Conservation (phyloP, 1,140 invertebrate species). For the Hyles euphorbiae region DNA sequence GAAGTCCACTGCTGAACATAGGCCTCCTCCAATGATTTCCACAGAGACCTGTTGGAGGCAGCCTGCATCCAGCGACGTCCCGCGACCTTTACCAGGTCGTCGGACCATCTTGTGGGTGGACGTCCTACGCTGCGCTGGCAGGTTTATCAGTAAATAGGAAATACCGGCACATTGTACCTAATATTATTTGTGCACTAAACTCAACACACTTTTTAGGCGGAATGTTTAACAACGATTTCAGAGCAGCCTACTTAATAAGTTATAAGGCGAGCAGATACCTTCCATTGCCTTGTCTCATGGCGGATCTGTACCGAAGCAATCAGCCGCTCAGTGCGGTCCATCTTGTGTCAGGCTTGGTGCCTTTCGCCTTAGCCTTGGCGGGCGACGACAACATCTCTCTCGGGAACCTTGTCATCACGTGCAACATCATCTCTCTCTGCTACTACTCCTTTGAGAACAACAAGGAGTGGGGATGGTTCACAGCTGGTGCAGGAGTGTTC, state of each 20-base stretch:
- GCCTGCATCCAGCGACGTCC: too few species aligned
- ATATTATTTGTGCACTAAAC: too few species aligned
- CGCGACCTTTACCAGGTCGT: too few species aligned
- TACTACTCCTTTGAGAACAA: conserved; percentile 39
- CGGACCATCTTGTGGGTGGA: too few species aligned
- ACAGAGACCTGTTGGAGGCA: too few species aligned
- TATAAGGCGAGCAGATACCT: conserved; percentile 45
- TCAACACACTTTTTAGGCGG: conserved; percentile 32
- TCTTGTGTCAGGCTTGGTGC: conserved; percentile 49
- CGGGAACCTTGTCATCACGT: conserved; percentile 46
- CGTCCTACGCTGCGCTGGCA: too few species aligned
- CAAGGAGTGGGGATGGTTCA: conserved; percentile 53
- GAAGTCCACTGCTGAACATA: too few species aligned
- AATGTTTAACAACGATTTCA: conserved; percentile 47
- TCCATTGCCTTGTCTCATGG: conserved; percentile 55
- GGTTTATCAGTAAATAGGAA: too few species aligned
- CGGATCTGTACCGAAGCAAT: conserved; percentile 46
- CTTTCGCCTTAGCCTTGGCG: conserved; percentile 43
- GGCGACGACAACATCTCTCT: conserved; percentile 43
- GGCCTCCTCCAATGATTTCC: too few species aligned
- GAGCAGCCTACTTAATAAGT: conserved; percentile 43
- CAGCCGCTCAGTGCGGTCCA: conserved; percentile 34
- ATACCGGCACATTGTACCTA: too few species aligned
- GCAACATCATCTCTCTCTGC: conserved; percentile 48
- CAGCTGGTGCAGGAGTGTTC: conserved; percentile 42